Base-by-base conservation (phyloP, 2,797 vertebrate species). In the Australoheros facetus region DNA sequence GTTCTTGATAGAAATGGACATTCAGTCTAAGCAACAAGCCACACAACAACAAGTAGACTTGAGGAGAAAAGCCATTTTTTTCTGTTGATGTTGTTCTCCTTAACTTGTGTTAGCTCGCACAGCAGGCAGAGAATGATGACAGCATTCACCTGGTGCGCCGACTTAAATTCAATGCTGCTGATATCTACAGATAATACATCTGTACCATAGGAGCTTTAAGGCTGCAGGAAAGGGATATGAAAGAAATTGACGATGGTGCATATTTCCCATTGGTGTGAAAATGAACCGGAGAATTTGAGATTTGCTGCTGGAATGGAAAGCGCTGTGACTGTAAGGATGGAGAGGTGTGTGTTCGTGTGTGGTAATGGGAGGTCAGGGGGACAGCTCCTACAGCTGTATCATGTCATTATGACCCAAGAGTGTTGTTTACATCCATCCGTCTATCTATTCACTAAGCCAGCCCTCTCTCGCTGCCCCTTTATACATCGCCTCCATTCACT, bases 341-440 rank as follows among this genome's bases (percentile, higher is more conserved):
- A 69, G 42, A 69, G 64, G 6, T 69, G 64, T 12, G 42, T 48
- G 53, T 42, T 56, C 0, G 58, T 72, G 58, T 58, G 58, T 45
- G 51, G 21, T 71, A 48, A 79, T 56, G 56, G 53, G 45, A 80
- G 81, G 71, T 78, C 66, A 78, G 32, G 54, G 32, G 57, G 58
- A 28, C 48, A 64, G 28, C 13, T 30, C 69, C 17, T 69, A 21
- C 71, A 64, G 60, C 78, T 82, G 70, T 56, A 64, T 37, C 56
- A 37, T 66, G 17, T 30, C 64, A 51, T 51, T 64, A 64, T 69
- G 60, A 77, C 74, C 75, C 53, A 64, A n/a, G 76, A 66, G 51
- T 60, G 81, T 71, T 81, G 77, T 86, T 80, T 55, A 59, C 53
- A 51, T 26, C 10, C 32, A 8, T n/a, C 42, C 10, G 71, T 58